Base-by-base conservation (phyloP, 1,140 invertebrate genomes). In the Cotesia typhae region DNA sequence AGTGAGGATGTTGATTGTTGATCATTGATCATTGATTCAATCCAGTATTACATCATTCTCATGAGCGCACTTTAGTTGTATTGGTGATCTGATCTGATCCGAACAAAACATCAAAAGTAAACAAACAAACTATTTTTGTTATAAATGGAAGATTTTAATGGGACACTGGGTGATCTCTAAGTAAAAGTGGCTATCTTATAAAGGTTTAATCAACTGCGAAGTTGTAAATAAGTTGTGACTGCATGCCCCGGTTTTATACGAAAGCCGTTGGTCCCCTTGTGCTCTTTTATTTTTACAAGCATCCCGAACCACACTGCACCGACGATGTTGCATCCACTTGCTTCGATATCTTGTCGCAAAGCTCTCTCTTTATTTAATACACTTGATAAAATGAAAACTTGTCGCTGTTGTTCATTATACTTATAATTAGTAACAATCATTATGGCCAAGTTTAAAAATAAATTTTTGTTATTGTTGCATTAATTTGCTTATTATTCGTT, bases 271-370 rank as follows among this genome's bases (percentile, higher is more conserved):
- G 66, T 20, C 71, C 57, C 65, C 71, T 72, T 57, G 20, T 66
- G 53, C 64, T 67, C 71, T 72, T 72, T 57, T 67, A 67, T 72
- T 67, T 67, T 72, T 72, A 28, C 71, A 59, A n/a, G 35, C 55
- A 14, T 35, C 12, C 14, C 14, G 28, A 59, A 52, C 3, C 64
- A 17, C 57, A 36, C 14, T 10, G 57, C 65, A 52, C 41, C 17
- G 14, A 35, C 37, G 17, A 28, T 12, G 28, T 70, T 47, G 63
- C 41, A 61, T 61, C 60, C 57, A 60, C 65, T 61, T 67, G 59
- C 37, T 63, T 65, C 67, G 52, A 67, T 67, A 66, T 17, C 64
- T 47, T 66, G 60, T 63, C 60, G 12, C 17, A 66, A 51, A 20
- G 12, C 17, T 28, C 38, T 66, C 7, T 52, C 38, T 38, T 51